Conservation (phyloP, 1,140 invertebrate species). For the Bombus affinis region DNA sequence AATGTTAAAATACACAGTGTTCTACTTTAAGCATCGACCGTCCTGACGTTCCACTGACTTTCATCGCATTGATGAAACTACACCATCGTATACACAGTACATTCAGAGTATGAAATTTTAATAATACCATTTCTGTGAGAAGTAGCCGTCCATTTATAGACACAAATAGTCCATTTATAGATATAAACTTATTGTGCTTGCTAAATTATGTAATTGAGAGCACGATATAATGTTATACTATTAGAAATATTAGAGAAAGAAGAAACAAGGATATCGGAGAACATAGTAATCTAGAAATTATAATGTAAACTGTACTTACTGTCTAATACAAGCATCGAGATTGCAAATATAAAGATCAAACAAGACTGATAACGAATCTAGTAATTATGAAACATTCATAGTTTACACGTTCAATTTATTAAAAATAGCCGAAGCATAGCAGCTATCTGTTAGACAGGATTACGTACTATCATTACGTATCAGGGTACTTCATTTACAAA, state of each 20-base stretch:
- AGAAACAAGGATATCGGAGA: not conserved
- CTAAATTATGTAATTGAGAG: not conserved
- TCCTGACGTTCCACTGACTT: not conserved
- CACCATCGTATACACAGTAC: not conserved
- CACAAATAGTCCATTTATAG: not conserved
- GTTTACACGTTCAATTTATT: too few species aligned
- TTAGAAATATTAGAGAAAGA: not conserved
- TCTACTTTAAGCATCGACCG: slow-evolving; percentile 31
- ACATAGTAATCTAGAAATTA: not conserved
- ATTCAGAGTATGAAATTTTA: slow-evolving; percentile 15
- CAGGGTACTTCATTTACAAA: not conserved
- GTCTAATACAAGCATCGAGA: not conserved
- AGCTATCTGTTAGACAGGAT: not conserved
- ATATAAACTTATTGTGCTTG: not conserved
- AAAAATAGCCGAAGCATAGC: not conserved
- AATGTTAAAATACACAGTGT: slow-evolving; percentile 5
- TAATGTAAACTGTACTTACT: not conserved
- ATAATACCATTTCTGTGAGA: not conserved
- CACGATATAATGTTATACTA: not conserved
- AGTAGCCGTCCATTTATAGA: not conserved
- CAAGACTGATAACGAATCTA: not conserved
- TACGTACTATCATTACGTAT: not conserved
- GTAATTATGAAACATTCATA: not conserved
- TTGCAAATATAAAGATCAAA: not conserved
- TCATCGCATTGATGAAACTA: not conserved